A percentile compares a stretch with the other conserved stretches of the same genome.
Evolutionary conservation across 2,797 vertebrate genomes (phyloP).

Genomic region (Sternotherus odoratus): DNA sequence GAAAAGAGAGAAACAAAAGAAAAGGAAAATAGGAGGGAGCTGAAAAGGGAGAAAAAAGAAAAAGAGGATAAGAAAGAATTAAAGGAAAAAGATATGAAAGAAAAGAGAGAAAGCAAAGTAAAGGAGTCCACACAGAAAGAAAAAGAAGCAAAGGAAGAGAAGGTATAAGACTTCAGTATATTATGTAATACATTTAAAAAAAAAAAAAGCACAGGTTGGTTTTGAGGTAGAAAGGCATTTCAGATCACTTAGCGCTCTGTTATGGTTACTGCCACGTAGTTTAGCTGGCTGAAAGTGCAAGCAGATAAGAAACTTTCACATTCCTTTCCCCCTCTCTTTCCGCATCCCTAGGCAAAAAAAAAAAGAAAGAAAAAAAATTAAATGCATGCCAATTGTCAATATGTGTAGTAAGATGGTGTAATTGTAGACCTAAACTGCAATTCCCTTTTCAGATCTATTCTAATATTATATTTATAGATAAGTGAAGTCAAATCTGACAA

Average conservation of each 20-base stretch:
- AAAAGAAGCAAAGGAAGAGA: conserved; percentile 88
- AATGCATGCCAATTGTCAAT: background rate
- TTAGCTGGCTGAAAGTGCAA: background rate
- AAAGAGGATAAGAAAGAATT: conserved; percentile 88
- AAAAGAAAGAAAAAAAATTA: background rate
- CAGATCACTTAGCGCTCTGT: background rate
- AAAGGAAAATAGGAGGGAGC: conserved; percentile 90
- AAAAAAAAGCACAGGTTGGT: background rate
- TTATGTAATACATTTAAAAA: conserved; percentile 52
- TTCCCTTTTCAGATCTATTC: background rate
- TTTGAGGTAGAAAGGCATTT: background rate
- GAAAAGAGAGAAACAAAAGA: conserved; percentile 87
- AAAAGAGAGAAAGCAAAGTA: conserved; percentile 89
- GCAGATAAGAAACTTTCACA: background rate
- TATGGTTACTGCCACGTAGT: background rate
- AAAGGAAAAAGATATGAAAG: conserved; percentile 87
- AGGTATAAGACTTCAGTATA: conserved; percentile 82
- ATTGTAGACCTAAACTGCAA: background rate
- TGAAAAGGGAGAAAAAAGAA: conserved; percentile 89
- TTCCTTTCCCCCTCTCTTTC: conserved; percentile 26
- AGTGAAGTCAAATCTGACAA: conserved; percentile 88
- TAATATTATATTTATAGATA: conserved; percentile 72
- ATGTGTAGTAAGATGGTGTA: background rate
- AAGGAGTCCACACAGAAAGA: conserved; percentile 87
- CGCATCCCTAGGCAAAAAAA: background rate